Conservation (phyloP, 2,888 invertebrate genomes). For the Polymixis flavicincta region DNA sequence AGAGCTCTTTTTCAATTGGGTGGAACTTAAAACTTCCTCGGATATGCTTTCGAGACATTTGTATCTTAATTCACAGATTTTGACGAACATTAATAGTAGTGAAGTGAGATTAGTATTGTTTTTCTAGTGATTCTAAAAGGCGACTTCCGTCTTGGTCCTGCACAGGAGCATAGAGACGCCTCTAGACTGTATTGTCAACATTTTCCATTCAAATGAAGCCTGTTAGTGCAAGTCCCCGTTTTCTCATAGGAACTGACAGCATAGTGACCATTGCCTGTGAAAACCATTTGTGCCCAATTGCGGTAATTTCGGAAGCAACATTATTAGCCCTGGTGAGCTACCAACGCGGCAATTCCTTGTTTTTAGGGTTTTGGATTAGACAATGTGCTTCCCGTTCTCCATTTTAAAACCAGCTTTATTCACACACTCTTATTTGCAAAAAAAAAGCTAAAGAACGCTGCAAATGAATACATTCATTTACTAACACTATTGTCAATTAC, state of each 20-base stretch:
- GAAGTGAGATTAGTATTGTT: background rate
- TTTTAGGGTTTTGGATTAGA: background rate
- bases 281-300: background rate
- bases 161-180: no score
- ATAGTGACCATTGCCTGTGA: background rate
- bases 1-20: no score
- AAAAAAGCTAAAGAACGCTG: background rate
- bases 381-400: background rate
- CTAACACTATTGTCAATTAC: slow-evolving; percentile 5
- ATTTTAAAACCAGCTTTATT: background rate
- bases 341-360: background rate
- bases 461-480: background rate
- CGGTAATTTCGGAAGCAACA: background rate
- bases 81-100: background rate
- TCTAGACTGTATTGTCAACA: background rate
- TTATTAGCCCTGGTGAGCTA: background rate
- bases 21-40: no score
- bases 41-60: background rate
- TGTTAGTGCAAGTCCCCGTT: background rate
- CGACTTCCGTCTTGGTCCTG: background rate
- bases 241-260: background rate
- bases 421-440: no score
- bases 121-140: background rate
- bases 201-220: background rate
- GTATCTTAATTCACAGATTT: background rate